Conservation (phyloP, 2,797 vertebrate genomes). For the Falco cherrug region DNA sequence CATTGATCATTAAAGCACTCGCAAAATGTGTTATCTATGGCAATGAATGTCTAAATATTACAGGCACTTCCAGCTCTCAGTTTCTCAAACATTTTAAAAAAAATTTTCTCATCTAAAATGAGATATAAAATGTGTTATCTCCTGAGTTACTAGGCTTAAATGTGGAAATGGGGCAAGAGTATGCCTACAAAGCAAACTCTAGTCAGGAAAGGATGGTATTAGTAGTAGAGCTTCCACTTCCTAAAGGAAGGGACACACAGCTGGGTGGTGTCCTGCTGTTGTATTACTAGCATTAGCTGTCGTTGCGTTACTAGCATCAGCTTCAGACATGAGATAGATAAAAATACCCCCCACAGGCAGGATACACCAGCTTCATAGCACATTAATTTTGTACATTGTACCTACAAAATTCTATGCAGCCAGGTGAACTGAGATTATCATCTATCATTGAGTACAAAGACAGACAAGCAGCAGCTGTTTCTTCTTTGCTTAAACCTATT, state of each 20-base stretch:
- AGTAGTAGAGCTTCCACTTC: not conserved
- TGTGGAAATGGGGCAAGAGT: rapidly evolving
- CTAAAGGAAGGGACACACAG: not conserved
- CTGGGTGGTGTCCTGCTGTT: not conserved
- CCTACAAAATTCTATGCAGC: not conserved
- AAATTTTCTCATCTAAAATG: not conserved
- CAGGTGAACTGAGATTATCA: not conserved
- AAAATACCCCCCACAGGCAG: not conserved
- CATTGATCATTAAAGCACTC: not conserved
- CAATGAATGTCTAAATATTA: not conserved
- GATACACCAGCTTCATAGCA: not conserved
- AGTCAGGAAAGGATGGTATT: not conserved
- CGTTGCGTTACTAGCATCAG: not conserved
- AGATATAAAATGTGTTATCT: not conserved
- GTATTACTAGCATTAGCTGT: not conserved
- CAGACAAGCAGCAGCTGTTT: not conserved
- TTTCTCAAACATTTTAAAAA: not conserved
- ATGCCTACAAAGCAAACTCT: not conserved
- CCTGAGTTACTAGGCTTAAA: not conserved
- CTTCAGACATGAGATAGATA: not conserved
- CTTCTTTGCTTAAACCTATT: not conserved
- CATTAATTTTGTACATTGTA: not conserved
- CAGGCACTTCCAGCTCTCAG: not conserved
- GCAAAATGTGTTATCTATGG: not conserved
- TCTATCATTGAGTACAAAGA: not conserved